Evolutionary conservation across 2,888 invertebrate species (phyloP), one percentile per base, ranked within the genome.

Genomic region (Pachydiplax longipennis): DNA sequence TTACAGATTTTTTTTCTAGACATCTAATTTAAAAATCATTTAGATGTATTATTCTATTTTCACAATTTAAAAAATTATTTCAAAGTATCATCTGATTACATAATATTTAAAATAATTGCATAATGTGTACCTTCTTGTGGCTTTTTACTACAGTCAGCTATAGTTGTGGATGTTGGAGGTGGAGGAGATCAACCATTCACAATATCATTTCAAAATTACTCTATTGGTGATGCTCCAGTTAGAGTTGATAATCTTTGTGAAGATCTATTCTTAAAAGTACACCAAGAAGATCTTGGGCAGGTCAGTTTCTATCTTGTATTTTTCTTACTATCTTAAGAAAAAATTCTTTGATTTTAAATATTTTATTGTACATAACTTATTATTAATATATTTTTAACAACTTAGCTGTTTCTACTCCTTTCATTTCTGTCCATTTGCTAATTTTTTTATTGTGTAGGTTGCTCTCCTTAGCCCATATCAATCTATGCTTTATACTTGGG

Each of bases 231-330:
- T 94, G 97, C 98, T 15, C 97, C 98, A 0, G 97, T 97, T 0
- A 95, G 97, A 90, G 95, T 99, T 44, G 97, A 98, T 93, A 99
- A 99, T 94, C 95, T 97, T 58, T 97, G 97, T 93, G 96, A 97
- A 90, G 97, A 97, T 92, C 94, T 97, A 90, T 97, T 97, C 94
- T 94, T 98, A 80, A 97, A 97, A 93, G 95, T 98, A 73, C 96
- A 97, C 92, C 97, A 98, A 94, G 94, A 94, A 92, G 93, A 93
- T 91, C 92, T 93, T 25, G 93, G 93, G n/a, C 93, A 93, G 92
- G 93, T 93, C 22, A 25, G 13, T 73, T 31, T 73, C 15, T 25
- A 1, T 18, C 22, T 22, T 73, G 6, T 31, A 65, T 65, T 5
- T 61, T 61, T 61, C 2, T 65, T 22, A n/a, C 12, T n/a, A 65